A percentile compares a stretch with the other conserved stretches of the same genome.
Conservation (phyloP, 2,113 vertebrate species). For the Oreochromis niloticus region DNA sequence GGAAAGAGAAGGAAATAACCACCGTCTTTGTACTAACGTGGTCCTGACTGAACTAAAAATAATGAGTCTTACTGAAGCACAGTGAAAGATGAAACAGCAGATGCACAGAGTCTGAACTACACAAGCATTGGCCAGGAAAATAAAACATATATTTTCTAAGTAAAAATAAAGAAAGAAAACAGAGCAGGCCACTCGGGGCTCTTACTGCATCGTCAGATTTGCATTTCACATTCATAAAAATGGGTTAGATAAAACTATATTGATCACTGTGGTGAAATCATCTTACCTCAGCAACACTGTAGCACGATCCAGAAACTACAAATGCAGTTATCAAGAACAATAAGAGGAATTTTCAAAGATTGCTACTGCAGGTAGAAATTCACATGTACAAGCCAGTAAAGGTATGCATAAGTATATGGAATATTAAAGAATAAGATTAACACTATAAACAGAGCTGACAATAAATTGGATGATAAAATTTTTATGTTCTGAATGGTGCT, state of each 20-base stretch:
- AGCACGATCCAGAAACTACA: background rate
- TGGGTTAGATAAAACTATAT: background rate
- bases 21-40: background rate
- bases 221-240: background rate
- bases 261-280: background rate
- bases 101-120: background rate
- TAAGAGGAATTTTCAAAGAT: background rate
- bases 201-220: background rate
- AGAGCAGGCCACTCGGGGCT: background rate
- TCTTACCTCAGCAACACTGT: background rate
- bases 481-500: background rate
- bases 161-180: background rate
- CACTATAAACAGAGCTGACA: background rate
- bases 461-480: background rate
- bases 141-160: background rate
- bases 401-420: background rate
- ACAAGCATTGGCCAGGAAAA: background rate
- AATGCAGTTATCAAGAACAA: background rate
- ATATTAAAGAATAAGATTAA: background rate
- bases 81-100: background rate
- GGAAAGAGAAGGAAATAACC: background rate
- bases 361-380: background rate
- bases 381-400: background rate
- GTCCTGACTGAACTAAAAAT: background rate
- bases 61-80: background rate